A percentile compares a stretch with the other conserved stretches of the same genome.
Conservation (phyloP, 2,888 invertebrate species). For the Sesia bembeciformis region DNA sequence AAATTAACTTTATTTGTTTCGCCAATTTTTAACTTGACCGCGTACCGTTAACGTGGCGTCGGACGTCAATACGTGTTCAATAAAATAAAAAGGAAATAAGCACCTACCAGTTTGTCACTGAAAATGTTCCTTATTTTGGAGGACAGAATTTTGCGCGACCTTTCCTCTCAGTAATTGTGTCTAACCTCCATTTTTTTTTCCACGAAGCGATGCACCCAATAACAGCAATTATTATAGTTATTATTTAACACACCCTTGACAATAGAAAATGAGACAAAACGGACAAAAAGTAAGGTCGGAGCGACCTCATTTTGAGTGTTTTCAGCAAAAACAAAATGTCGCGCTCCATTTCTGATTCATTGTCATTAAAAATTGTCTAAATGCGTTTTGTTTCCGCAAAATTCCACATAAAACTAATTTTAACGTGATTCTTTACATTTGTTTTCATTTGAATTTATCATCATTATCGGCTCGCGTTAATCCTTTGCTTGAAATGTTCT, state of each 20-base stretch:
- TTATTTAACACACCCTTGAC: constrained; percentile 23
- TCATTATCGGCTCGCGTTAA: too few relatives aligned
- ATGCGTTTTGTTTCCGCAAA: constrained; percentile 2
- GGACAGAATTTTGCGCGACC: background rate
- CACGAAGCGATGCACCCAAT: background rate
- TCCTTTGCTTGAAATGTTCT: too few relatives aligned
- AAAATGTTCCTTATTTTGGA: too few relatives aligned
- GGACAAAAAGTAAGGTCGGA: constrained; percentile 34
- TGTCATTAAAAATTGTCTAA: background rate
- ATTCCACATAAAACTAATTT: background rate
- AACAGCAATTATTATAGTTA: constrained; percentile 3
- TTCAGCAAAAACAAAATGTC: constrained; percentile 24
- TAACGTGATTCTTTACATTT: too few relatives aligned
- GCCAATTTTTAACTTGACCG: too few relatives aligned
- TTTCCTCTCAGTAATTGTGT: background rate
- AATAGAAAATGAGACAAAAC: constrained; percentile 28
- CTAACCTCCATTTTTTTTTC: background rate
- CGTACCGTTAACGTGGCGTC: too few relatives aligned
- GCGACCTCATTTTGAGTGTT: constrained; percentile 33
- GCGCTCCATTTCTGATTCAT: background rate
- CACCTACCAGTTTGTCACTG: too few relatives aligned
- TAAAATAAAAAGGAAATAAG: too few relatives aligned
- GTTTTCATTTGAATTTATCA: too few relatives aligned
- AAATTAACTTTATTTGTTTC: too few relatives aligned
- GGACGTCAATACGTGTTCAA: too few relatives aligned